Conservation (phyloP, 2,888 invertebrate species). For the Leptothorax acervorum region DNA sequence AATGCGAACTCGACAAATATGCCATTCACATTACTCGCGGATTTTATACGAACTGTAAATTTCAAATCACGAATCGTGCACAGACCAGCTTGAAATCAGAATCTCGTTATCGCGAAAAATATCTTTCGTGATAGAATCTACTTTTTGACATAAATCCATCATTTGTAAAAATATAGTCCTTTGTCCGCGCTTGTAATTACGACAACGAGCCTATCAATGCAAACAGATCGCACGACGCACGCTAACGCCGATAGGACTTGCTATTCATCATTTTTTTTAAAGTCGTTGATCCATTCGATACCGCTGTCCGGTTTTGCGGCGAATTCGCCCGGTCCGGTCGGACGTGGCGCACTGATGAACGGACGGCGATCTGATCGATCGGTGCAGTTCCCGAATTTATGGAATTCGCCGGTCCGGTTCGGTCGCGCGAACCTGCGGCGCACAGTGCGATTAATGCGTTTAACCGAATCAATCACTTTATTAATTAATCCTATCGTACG, state of each 20-base stretch:
- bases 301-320: constrained; percentile 34
- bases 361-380: constrained; percentile 43
- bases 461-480: constrained; percentile 49
- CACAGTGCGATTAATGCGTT: constrained; percentile 38
- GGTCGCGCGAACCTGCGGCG: constrained; percentile 10
- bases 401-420: constrained; percentile 20
- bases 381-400: constrained; percentile 27
- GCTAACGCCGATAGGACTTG: constrained; percentile 7
- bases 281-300: constrained; percentile 49
- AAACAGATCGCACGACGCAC: constrained; percentile 29
- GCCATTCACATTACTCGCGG: not conserved
- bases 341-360: constrained; percentile 26
- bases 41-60: not conserved
- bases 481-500: constrained; percentile 39
- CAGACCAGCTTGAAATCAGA: not conserved
- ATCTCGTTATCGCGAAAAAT: not conserved
- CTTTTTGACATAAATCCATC: not conserved
- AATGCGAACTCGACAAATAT: not conserved
- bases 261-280: constrained; percentile 28
- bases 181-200: constrained; percentile 35
- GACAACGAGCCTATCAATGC: constrained; percentile 44
- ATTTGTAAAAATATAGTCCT: not conserved
- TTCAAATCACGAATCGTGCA: not conserved
- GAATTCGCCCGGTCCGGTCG: constrained; percentile 15
- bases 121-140: not conserved